Evolutionary conservation across 2,797 vertebrate species (phyloP).

Genomic region (Bucorvus abyssinicus): DNA sequence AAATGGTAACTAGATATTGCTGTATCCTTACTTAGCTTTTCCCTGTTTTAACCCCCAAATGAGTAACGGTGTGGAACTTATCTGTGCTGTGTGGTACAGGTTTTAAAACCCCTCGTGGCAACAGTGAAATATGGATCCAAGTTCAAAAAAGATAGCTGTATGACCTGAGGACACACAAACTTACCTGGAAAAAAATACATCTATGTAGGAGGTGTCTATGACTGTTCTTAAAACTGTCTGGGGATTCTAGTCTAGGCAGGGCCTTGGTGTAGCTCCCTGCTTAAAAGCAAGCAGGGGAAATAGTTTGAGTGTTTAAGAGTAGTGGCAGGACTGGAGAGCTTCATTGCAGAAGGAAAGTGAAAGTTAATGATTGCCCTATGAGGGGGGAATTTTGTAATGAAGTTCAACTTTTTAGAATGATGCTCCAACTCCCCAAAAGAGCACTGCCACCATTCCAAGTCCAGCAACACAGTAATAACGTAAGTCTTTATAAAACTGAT

Average conservation of each 20-base stretch:
- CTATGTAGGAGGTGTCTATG: not conserved
- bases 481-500: not conserved
- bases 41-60: not conserved
- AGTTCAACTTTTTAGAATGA: not conserved
- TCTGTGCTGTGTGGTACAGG: not conserved
- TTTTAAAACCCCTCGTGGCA: not conserved
- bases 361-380: fast-evolving
- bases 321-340: not conserved
- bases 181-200: not conserved
- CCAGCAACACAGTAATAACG: not conserved
- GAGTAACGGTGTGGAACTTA: not conserved
- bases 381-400: not conserved
- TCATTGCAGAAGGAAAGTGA: not conserved
- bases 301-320: not conserved
- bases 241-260: not conserved
- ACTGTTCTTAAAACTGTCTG: not conserved
- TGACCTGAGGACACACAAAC: not conserved
- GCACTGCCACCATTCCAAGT: too few relatives aligned
- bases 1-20: not conserved
- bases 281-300: not conserved
- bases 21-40: not conserved
- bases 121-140: not conserved
- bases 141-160: not conserved
- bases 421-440: too few relatives aligned
- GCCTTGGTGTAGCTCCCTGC: not conserved